Conservation (phyloP, 2,797 vertebrate species). For the Lemur catta region DNA sequence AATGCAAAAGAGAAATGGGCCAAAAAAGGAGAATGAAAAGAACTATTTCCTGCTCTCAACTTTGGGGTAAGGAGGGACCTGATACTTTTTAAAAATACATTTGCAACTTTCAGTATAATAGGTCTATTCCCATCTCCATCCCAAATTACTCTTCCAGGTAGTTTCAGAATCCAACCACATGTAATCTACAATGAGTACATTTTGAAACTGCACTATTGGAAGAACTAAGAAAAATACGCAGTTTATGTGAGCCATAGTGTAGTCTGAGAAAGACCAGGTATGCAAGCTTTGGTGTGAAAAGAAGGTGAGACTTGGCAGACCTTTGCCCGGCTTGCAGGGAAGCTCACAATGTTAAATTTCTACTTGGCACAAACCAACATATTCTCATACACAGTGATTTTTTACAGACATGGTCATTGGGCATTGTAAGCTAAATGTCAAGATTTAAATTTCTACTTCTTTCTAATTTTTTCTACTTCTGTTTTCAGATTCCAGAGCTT, state of each 20-base stretch:
- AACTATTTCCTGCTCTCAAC: neutral
- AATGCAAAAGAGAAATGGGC: neutral
- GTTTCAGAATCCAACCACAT: neutral
- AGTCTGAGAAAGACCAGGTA: neutral
- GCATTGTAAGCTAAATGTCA: neutral
- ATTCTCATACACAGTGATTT: neutral
- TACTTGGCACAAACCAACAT: neutral
- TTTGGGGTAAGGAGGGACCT: neutral
- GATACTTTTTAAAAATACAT: neutral
- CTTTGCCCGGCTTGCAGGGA: neutral
- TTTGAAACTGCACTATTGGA: neutral
- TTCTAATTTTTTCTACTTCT: conserved; percentile 3
- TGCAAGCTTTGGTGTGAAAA: neutral
- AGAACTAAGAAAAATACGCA: conserved; percentile 26
- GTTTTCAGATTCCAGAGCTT: neutral
- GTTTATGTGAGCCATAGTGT: neutral
- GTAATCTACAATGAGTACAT: neutral
- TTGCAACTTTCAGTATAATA: neutral
- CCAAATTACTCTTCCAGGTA: neutral
- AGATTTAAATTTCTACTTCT: neutral
- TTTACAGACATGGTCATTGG: neutral
- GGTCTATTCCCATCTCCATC: neutral
- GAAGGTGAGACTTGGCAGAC: neutral
- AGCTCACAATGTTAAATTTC: neutral
- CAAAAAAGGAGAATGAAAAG: neutral